phyloP scores from a whole-genome alignment of 2,888 invertebrate genomes.

The Ceriagrion tenellum region DNA sequence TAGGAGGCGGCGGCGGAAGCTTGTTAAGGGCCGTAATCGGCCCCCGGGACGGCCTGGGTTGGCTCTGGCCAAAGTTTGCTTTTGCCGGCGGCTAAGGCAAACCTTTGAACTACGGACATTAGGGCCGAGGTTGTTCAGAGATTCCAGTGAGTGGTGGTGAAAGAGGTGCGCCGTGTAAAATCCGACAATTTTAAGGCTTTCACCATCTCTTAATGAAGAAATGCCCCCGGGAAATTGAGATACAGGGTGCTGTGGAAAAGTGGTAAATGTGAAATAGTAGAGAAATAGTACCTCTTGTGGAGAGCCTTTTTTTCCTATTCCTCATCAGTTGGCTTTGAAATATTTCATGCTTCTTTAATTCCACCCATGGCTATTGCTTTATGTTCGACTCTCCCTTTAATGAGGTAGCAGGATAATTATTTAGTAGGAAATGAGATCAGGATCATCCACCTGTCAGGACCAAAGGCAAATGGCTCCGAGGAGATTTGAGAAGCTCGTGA shows the following conservation, averaged over 20 bases:
- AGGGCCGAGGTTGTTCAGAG: conserved; percentile 28
- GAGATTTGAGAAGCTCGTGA: no score
- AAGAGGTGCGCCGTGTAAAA: not conserved
- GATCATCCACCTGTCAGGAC: no score
- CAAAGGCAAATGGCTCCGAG: no score
- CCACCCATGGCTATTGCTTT: not conserved
- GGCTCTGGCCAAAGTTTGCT: conserved; percentile 28
- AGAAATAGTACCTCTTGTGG: not conserved
- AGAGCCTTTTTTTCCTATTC: not conserved
- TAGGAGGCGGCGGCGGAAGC: not conserved
- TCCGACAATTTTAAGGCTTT: not conserved
- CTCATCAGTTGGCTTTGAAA: no score
- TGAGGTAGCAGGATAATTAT: not conserved
- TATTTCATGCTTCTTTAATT: not conserved
- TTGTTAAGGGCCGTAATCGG: conserved; percentile 19
- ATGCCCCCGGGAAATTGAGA: not conserved
- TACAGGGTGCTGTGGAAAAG: not conserved
- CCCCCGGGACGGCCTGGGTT: not conserved
- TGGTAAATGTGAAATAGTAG: not conserved
- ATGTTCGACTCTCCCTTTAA: not conserved
- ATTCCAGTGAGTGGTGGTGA: not conserved
- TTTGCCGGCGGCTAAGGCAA: conserved; percentile 25
- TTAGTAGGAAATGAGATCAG: not conserved
- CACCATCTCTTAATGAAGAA: not conserved
- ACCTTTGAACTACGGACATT: conserved; percentile 58